Base-by-base conservation (phyloP, 2,888 invertebrate species). In the Brachycybe producta region DNA sequence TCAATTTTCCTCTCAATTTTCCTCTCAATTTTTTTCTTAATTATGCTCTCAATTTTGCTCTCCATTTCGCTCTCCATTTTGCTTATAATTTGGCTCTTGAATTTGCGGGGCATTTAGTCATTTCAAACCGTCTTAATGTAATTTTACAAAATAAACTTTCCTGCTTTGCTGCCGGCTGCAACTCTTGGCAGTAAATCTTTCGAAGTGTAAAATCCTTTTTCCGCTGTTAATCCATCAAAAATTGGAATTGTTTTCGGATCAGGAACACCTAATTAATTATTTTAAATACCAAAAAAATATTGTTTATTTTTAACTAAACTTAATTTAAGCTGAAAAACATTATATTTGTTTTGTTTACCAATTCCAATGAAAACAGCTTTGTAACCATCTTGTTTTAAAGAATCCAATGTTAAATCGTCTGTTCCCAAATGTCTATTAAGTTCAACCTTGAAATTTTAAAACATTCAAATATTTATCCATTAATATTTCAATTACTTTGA, bases 181-280 rank as follows among this genome's bases (percentile, higher is more conserved):
- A 97, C 95, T 36, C 76, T 68, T 0, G 95, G 95, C 47, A 98
- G 68, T 63, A 95, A 97, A 56, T 78, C 79, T 67, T 98, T 98
- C 40, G 95, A 95, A 0, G 95, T 94, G 64, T 77, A 95, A 67
- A 94, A 97, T 0, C 97, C 97, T 75, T 82, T 80, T 7, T 79
- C 75, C 49, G 75, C 69, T 1, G 76, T 79, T 0, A 97, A 71
- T 1, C 76, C 76, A 57, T 77, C 70, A 64, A 92, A 91, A 21
- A 88, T 78, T 0, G 82, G 76, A 49, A 82, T 76, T 17, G 73
- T 70, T 61, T 88, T 95, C 0, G 97, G 81, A 63, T 94, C 81
- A 0, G 97, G 95, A 35, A 95, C 72, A 38, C 95, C 94, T 49
- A 40, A 5, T 8, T 23, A 40, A 36, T 11, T 4, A 28, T 24